Evolutionary conservation across 2,113 vertebrate genomes (phyloP).

Genomic region (Nannospalax galili): DNA sequence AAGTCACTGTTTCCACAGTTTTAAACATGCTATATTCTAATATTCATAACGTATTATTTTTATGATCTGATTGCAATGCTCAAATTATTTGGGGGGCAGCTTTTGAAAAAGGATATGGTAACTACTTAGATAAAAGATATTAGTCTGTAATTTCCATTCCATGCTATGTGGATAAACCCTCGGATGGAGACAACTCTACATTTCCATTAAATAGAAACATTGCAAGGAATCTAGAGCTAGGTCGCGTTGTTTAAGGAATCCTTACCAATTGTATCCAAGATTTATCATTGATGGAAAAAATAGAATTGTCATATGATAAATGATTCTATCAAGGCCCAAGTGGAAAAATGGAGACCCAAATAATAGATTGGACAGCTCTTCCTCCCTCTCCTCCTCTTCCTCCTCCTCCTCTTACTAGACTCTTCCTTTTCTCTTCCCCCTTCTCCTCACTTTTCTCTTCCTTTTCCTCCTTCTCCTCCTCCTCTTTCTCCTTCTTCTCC

Average conservation of each 20-base stretch:
- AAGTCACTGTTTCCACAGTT: neutral
- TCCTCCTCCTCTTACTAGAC: too few species aligned
- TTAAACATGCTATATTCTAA: neutral
- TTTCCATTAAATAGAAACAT: neutral
- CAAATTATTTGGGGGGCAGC: slow-evolving; percentile 10
- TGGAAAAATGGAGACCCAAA: too few species aligned
- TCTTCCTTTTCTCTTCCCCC: too few species aligned
- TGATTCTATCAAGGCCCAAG: too few species aligned
- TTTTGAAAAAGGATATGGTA: too few species aligned
- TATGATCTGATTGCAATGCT: neutral
- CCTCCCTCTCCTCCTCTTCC: too few species aligned
- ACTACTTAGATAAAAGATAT: too few species aligned
- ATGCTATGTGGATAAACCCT: neutral
- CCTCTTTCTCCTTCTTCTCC: too few species aligned
- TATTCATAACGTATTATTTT: neutral
- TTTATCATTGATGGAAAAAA: neutral
- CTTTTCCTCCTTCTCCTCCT: too few species aligned
- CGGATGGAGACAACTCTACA: neutral
- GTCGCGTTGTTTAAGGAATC: neutral
- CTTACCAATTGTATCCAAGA: neutral
- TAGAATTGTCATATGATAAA: neutral
- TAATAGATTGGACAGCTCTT: too few species aligned
- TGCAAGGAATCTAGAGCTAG: neutral
- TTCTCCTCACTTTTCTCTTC: too few species aligned
- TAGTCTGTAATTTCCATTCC: neutral